A percentile compares a stretch with the other conserved stretches of the same genome.
phyloP scores from a whole-genome alignment of 2,113 vertebrate genomes.

The Sinocyclocheilus anophthalmus region DNA sequence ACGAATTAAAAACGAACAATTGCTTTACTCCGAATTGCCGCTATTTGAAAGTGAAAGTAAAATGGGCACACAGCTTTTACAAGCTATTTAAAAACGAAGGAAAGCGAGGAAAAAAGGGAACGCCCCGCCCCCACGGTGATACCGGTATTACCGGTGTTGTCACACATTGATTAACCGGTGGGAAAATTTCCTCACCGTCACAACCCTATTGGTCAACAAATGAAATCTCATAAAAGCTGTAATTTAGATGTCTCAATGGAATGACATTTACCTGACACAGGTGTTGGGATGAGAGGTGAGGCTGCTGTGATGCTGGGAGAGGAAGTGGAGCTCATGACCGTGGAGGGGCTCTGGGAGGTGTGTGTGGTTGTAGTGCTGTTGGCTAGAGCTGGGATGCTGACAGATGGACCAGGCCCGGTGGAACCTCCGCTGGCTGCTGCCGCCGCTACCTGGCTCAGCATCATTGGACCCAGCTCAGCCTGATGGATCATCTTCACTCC shows the following conservation, averaged over 20 bases:
- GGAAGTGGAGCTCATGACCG: constrained; percentile 76
- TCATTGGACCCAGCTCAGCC: constrained; percentile 81
- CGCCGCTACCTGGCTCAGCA: constrained; percentile 76
- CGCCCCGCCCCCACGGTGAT: too few relatives aligned
- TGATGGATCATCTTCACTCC: constrained; percentile 90
- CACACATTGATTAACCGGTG: too few relatives aligned
- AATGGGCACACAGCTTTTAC: too few relatives aligned
- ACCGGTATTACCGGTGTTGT: too few relatives aligned
- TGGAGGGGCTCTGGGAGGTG: constrained; percentile 76
- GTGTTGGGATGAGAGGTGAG: constrained; percentile 62
- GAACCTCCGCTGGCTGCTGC: constrained; percentile 27
- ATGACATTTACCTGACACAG: constrained; percentile 44
- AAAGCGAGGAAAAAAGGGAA: too few relatives aligned
- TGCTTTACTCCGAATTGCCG: too few relatives aligned
- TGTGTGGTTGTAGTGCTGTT: constrained; percentile 72
- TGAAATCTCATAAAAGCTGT: too few relatives aligned
- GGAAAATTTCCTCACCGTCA: too few relatives aligned
- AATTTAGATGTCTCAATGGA: neutral
- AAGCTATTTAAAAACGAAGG: too few relatives aligned
- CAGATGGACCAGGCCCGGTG: constrained; percentile 32
- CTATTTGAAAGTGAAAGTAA: too few relatives aligned
- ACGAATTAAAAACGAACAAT: too few relatives aligned
- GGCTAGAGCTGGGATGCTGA: constrained; percentile 76
- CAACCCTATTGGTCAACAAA: too few relatives aligned
- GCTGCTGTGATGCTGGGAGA: constrained; percentile 73